A percentile compares a stretch with the other conserved stretches of the same genome.
Evolutionary conservation across 2,888 invertebrate species (phyloP).

Genomic region (Mesoligia furuncula): DNA sequence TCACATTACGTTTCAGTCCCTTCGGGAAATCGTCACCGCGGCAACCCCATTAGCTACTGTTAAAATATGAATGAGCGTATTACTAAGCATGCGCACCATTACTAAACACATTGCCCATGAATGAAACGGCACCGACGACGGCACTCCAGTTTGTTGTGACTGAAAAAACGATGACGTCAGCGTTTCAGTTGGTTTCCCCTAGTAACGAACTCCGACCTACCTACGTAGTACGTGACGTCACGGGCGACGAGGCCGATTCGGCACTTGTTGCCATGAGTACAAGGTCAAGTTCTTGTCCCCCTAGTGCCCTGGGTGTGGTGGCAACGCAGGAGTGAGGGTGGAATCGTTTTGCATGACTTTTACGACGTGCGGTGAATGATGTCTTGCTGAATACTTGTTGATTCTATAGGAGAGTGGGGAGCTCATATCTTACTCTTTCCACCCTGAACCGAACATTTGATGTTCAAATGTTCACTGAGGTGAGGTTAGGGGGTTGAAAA

Average conservation of each 20-base stretch:
- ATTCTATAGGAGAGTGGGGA: not conserved
- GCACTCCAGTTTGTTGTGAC: conserved; percentile 37
- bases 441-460: not conserved
- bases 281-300: conserved; percentile 45
- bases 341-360: conserved; percentile 23
- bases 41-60: conserved; percentile 12
- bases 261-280: conserved; percentile 35
- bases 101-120: conserved; percentile 26
- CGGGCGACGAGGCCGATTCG: conserved; percentile 2
- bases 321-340: conserved; percentile 22
- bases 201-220: conserved; percentile 49
- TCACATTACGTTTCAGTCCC: conserved; percentile 12
- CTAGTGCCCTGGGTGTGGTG: conserved; percentile 2
- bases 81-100: conserved; percentile 31
- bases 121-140: conserved; percentile 12
- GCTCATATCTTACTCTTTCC: not conserved
- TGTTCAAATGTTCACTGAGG: not conserved
- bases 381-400: conserved; percentile 34
- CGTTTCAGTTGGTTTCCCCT: conserved; percentile 24
- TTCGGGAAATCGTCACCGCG: not conserved
- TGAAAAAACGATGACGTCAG: conserved; percentile 51
- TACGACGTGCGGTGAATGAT: not conserved
- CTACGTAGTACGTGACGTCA: conserved; percentile 49
- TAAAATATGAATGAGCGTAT: conserved; percentile 14
- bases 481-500: not conserved